phyloP scores from a whole-genome alignment of 2,113 vertebrate species.

The Ginglymostoma cirratum region DNA sequence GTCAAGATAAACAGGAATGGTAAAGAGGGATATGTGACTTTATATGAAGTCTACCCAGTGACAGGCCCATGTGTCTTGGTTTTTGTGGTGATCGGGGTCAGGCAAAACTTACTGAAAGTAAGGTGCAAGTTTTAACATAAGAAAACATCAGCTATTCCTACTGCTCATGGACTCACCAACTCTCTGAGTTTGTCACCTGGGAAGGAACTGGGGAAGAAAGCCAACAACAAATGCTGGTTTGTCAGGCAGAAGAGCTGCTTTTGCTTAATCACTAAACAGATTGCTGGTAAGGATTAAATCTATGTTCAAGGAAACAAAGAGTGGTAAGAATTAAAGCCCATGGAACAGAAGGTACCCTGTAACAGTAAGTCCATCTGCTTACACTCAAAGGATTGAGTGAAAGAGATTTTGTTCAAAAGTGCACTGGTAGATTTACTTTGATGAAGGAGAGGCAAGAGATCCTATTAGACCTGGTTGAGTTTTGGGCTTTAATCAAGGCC shows the following conservation, averaged over 20 bases:
- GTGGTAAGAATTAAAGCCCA: background rate
- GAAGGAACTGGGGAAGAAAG: background rate
- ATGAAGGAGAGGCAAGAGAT: background rate
- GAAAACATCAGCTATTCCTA: background rate
- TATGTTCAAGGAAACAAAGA: background rate
- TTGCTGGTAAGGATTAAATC: too few relatives aligned
- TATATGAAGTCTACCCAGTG: background rate
- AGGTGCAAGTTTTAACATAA: background rate
- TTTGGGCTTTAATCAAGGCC: background rate
- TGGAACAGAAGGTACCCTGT: background rate
- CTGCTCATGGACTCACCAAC: background rate
- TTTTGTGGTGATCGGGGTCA: background rate
- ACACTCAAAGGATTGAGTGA: background rate
- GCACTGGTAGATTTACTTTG: background rate
- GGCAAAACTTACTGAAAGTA: background rate
- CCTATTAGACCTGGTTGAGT: background rate
- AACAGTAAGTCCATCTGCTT: background rate
- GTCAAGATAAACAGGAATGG: background rate
- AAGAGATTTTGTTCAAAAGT: background rate
- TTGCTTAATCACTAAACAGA: background rate
- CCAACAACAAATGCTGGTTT: background rate
- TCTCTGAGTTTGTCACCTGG: too few relatives aligned
- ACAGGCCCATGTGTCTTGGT: background rate
- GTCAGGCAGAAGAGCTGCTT: background rate
- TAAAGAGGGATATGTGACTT: background rate